Conservation (phyloP, 2,888 invertebrate species). For the Drosophila quinaria region DNA sequence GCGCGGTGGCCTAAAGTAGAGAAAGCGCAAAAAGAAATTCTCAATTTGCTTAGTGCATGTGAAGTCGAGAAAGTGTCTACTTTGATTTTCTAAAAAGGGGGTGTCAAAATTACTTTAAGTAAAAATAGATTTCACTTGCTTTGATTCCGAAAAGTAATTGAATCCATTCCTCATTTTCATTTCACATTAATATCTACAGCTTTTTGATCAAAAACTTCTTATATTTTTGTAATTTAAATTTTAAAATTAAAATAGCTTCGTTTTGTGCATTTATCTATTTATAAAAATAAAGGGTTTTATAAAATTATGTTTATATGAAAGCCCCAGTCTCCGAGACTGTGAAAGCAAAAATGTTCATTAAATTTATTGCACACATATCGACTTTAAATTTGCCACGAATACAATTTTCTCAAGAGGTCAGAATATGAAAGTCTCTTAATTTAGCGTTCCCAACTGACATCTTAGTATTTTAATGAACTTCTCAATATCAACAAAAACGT, state of each 20-base stretch:
- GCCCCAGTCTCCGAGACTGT: no score
- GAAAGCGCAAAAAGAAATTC: slow-evolving; percentile 7
- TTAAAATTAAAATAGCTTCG: no score
- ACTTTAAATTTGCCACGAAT: not conserved
- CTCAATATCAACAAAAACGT: not conserved
- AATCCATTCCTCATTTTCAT: not conserved
- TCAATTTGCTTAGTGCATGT: slow-evolving; percentile 4
- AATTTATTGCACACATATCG: no score
- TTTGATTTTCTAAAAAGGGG: slow-evolving; percentile 14
- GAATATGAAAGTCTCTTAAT: no score
- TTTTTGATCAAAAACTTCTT: not conserved
- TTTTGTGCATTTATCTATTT: no score
- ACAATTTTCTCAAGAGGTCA: not conserved
- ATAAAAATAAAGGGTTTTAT: no score
- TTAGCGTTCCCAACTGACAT: no score
- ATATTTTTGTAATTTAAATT: no score
- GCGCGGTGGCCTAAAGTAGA: slow-evolving; percentile 12
- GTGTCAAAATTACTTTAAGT: slow-evolving; percentile 6
- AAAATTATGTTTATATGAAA: no score
- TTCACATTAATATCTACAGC: not conserved
- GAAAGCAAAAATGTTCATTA: no score
- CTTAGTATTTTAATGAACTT: not conserved
- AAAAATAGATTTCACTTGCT: slow-evolving; percentile 1
- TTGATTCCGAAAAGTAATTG: not conserved
- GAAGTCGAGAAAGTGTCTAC: no score